Conservation (phyloP, 2,888 invertebrate species). For the Xylocampa areola region DNA sequence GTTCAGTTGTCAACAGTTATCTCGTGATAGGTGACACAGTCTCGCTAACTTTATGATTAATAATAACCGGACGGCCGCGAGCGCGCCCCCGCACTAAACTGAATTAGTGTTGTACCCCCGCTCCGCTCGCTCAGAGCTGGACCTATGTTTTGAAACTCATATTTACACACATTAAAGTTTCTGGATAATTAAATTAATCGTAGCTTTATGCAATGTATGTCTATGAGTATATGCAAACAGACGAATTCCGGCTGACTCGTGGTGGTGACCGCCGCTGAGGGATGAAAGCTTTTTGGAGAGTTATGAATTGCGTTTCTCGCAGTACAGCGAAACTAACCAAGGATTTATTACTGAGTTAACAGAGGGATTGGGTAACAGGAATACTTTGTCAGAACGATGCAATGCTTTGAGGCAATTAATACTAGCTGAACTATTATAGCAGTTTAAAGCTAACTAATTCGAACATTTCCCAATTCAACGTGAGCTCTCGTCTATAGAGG, state of each 20-base stretch:
- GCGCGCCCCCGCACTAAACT: background rate
- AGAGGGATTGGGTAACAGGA: no score
- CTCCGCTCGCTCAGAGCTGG: background rate
- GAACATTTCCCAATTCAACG: no score
- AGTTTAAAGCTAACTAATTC: no score
- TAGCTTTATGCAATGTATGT: conserved; percentile 2
- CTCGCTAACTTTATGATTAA: background rate
- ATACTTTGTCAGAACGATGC: no score
- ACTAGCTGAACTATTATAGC: no score
- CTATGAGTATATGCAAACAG: conserved; percentile 1
- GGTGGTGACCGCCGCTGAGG: no score
- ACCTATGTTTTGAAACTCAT: conserved; percentile 2
- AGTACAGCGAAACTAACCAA: no score
- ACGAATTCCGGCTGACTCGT: background rate
- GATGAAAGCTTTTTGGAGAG: background rate
- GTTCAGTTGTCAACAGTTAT: no score
- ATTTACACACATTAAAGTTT: conserved; percentile 1
- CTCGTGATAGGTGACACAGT: no score
- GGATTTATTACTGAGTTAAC: no score
- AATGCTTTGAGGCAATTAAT: no score
- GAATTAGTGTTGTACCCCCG: background rate
- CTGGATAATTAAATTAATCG: background rate
- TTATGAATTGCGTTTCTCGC: no score
- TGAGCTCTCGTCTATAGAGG: background rate
- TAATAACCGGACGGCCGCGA: background rate